Base-by-base conservation (phyloP, 2,113 vertebrate species). In the Datnioides undecimradiatus region DNA sequence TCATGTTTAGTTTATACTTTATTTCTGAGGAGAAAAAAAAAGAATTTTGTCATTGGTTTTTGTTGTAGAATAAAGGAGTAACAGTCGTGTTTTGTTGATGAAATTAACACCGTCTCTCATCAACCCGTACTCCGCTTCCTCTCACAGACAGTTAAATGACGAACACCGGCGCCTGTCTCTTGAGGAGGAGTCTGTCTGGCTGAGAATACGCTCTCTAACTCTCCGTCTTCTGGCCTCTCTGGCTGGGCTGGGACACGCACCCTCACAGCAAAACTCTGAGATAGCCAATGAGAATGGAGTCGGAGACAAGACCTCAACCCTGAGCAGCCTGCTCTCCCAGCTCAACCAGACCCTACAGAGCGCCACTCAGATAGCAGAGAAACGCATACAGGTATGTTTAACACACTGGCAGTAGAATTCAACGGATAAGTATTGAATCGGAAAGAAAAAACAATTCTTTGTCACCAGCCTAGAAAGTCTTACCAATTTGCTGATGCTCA, bases 171-270 rank as follows among this genome's bases (percentile, higher is more conserved):
- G 87, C 55, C 95, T 91, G 31, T 99, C 97, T 10, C 83, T 99
- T 49, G 96, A 99, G 79, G 98, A 99, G 51, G 98, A 99, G 80
- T 92, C 93, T 0, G 76, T 96, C 60, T 99, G 98, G 98, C 79
- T 99, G 83, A 94, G 92, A 88, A 94, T 99, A 71, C 97, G 98
- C 1, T 99, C 97, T 8, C 90, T 99, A 29, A 98, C 96, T 0
- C 81, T 99, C 43, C 96, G 98, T 88, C 91, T 99, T 70, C 91
- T 98, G 46, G 95, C 96, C 45, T 93, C 94, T 0, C 74, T 99
- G 76, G 93, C 97, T 0, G 81, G 85, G 4, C 92, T 95, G 1
- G 94, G 93, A 62, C 97, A 96, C 86, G 12, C 93, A 0, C 63
- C 94, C 12, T 93, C 96, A 41, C 92, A 94, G 23, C 96, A 95